These are phyloP conservation scores for Raja brachyura DNA, from an alignment of 2,113 vertebrate species.

Conservation along the genomic window DNA sequence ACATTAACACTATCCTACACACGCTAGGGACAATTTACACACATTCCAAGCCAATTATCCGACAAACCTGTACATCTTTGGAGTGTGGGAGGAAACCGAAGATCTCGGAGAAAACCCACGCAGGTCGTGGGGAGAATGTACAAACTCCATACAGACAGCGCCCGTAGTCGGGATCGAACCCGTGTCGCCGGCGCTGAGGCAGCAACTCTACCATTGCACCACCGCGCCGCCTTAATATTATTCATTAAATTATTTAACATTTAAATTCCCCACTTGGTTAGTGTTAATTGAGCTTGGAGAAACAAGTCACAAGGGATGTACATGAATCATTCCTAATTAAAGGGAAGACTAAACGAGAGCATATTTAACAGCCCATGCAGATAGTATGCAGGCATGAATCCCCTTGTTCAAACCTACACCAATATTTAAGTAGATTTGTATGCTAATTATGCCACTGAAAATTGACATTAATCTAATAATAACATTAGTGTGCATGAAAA, in stretches of 20 bases:
- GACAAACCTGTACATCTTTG: too few relatives aligned
- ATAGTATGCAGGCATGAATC: not conserved
- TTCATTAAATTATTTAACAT: not conserved
- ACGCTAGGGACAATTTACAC: too few relatives aligned
- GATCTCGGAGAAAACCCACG: too few relatives aligned
- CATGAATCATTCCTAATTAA: not conserved
- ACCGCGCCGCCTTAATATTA: not conserved
- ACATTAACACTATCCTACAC: too few relatives aligned
- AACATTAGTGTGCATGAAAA: not conserved
- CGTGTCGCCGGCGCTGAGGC: too few relatives aligned
- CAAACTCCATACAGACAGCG: too few relatives aligned
- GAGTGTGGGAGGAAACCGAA: too few relatives aligned
- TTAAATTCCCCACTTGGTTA: not conserved
- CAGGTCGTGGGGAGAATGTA: too few relatives aligned
- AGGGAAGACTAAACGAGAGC: not conserved
- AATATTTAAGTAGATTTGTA: not conserved
- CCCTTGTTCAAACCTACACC: not conserved
- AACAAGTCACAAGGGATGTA: not conserved
- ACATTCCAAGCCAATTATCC: too few relatives aligned
- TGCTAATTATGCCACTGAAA: not conserved
- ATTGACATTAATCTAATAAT: not conserved
- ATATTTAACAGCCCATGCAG: not conserved
- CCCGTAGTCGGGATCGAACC: too few relatives aligned
- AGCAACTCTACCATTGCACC: too few relatives aligned
- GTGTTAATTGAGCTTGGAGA: not conserved